Evolutionary conservation across 2,888 invertebrate species (phyloP).

Genomic region (Julus scanicus): DNA sequence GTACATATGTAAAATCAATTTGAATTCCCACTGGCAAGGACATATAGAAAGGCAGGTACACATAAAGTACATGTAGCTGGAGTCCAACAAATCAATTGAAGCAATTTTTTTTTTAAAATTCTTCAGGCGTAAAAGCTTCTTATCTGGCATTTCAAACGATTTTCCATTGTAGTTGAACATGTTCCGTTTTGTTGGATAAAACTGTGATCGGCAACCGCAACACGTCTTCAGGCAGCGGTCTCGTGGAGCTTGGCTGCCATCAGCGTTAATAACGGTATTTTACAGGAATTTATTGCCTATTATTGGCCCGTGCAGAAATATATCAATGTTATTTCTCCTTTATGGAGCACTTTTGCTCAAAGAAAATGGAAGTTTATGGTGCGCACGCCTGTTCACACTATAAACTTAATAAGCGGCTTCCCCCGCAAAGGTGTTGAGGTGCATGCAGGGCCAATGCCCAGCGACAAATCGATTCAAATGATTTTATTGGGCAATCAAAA

Average conservation of each 20-base stretch:
- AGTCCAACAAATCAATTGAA: not conserved
- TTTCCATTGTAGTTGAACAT: not conserved
- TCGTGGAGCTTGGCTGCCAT: not conserved
- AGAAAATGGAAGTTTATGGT: constrained; percentile 8
- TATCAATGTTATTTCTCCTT: constrained; percentile 11
- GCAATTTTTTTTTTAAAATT: not conserved
- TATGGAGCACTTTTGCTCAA: not conserved
- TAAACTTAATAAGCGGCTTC: not conserved
- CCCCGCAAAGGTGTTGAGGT: not conserved
- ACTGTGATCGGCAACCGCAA: not conserved
- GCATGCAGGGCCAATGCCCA: not conserved
- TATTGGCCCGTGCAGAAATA: not conserved
- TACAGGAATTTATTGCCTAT: not conserved
- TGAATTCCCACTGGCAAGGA: not conserved
- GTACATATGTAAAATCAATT: not conserved
- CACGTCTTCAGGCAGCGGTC: not conserved
- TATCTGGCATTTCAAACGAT: not conserved
- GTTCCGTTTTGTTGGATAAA: not conserved
- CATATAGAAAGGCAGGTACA: not conserved
- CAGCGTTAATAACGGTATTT: constrained; percentile 17
- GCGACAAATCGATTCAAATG: not conserved
- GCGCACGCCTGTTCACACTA: not conserved
- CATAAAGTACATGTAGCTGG: not conserved
- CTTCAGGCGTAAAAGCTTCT: not conserved
- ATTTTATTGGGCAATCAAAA: constrained; percentile 32